Base-by-base conservation (phyloP, 1,140 invertebrate genomes). In the Rhynchophorus ferrugineus region DNA sequence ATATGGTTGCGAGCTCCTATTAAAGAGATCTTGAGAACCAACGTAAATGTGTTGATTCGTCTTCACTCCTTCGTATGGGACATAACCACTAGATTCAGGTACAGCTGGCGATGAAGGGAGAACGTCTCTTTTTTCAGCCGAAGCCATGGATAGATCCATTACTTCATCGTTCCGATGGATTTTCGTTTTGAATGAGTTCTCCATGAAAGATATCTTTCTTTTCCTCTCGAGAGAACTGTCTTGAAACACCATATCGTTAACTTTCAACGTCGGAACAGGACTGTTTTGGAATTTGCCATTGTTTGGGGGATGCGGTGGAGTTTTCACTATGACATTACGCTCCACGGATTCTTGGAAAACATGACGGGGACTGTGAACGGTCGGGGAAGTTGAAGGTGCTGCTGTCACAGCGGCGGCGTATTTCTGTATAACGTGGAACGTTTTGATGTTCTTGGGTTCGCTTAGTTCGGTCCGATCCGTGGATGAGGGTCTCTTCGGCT, bases 401-500 rank as follows among this genome's bases (percentile, higher is more conserved):
- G n/a, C n/a, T n/a, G n/a, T n/a, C n/a, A n/a, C n/a, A 29, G 24
- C 5, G 24, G 24, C 24, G 11, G 57, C 56, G 49, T 63, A 63
- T 33, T 57, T 60, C 49, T 63, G 58, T 45, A 63, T 62, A 2
- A 64, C 62, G 24, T 64, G 58, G 34, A 64, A 64, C 47, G 62
- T 58, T 42, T 55, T 62, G 16, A 64, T 64, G 20, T 47, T 53
- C 29, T 64, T 64, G 11, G 49, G 53, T 41, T 58, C 59, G 7
- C 50, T 39, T 9, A 11, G 8, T 8, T 22, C 8, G 1, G 44
- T 39, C 3, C 17, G 9, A 16, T 49, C 35, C 9, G 29, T 29
- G 19, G 5, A 3, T 9, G 36, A 6, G 2, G 13, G 22, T 43
- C 17, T 29, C 45, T 54, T 46, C 5, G 49, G 14, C 14, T 35